phyloP scores from a whole-genome alignment of 2,888 invertebrate genomes.

The Amitus sp. region DNA sequence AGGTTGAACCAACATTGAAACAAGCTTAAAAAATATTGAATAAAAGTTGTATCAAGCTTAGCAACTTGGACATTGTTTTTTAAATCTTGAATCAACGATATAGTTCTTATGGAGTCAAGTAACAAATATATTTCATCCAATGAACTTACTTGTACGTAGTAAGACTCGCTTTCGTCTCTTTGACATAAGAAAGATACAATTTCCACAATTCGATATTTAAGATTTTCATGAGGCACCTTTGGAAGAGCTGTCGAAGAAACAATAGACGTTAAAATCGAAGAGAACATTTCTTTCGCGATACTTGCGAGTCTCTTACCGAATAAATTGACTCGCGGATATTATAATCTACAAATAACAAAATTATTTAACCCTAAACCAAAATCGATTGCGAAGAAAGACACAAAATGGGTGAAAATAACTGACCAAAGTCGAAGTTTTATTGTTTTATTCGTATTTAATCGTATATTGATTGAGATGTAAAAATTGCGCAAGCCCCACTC shows the following conservation, averaged over 20 bases:
- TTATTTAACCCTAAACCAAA: too few species aligned
- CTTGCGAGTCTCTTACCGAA: too few species aligned
- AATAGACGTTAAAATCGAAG: constrained; percentile 38
- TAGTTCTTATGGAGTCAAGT: too few species aligned
- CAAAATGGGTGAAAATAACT: constrained; percentile 58
- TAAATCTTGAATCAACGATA: too few species aligned
- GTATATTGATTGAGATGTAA: constrained; percentile 34
- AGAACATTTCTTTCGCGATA: too few species aligned
- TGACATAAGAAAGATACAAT: constrained; percentile 96
- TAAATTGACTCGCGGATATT: too few species aligned
- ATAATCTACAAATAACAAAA: too few species aligned
- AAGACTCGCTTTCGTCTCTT: constrained; percentile 94
- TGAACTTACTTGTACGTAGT: constrained; percentile 89
- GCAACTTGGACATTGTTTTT: too few species aligned
- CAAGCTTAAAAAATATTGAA: too few species aligned
- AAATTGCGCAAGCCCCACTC: constrained; percentile 45
- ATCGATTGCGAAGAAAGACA: too few species aligned
- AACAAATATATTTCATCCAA: background rate
- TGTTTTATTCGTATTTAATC: constrained; percentile 37
- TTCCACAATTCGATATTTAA: constrained; percentile 99
- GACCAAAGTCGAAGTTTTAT: constrained; percentile 59
- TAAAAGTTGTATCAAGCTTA: too few species aligned
- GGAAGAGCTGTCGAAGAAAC: constrained; percentile 83
- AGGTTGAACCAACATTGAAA: too few species aligned
- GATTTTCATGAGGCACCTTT: constrained; percentile 97